phyloP scores from a whole-genome alignment of 2,888 invertebrate species.

The Tachina lurida region DNA sequence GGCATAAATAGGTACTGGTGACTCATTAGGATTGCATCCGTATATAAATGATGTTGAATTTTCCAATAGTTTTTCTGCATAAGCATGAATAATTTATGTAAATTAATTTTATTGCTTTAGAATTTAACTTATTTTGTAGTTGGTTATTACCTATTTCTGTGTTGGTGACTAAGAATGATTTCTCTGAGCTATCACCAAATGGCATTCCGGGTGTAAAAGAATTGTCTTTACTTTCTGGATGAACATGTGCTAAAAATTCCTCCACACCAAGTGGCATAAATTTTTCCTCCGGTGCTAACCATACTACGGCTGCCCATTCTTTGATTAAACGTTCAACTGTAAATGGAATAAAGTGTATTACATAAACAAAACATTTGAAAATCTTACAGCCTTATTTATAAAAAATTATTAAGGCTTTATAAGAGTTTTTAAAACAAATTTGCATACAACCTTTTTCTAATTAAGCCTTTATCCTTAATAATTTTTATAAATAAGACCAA shows the following conservation, averaged over 20 bases:
- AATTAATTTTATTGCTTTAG: neutral
- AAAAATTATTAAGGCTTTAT: too few relatives aligned
- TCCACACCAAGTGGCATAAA: slow-evolving; percentile 86
- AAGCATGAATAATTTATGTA: neutral
- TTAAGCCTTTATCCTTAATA: too few relatives aligned
- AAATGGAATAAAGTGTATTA: slow-evolving; percentile 38
- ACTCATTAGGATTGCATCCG: slow-evolving; percentile 85
- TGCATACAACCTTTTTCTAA: too few relatives aligned
- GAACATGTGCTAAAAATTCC: slow-evolving; percentile 85
- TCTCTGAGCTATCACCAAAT: slow-evolving; percentile 81
- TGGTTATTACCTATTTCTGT: slow-evolving; percentile 82
- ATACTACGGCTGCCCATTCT: slow-evolving; percentile 87
- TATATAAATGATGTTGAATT: slow-evolving; percentile 85
- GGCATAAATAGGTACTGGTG: slow-evolving; percentile 85
- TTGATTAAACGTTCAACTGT: slow-evolving; percentile 83
- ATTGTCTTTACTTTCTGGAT: slow-evolving; percentile 80
- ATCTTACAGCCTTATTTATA: too few relatives aligned
- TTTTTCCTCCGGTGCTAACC: slow-evolving; percentile 87
- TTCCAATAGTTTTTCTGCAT: slow-evolving; percentile 78
- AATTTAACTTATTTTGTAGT: slow-evolving; percentile 3
- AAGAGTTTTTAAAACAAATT: too few relatives aligned
- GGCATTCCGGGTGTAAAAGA: slow-evolving; percentile 76
- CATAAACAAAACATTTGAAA: too few relatives aligned
- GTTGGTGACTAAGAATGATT: slow-evolving; percentile 84
- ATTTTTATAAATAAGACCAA: too few relatives aligned